Percentiles rank a stretch among this genome's conserved stretches.
Evolutionary conservation across 1,140 invertebrate species (phyloP).

Genomic region (Chironomus tepperi): DNA sequence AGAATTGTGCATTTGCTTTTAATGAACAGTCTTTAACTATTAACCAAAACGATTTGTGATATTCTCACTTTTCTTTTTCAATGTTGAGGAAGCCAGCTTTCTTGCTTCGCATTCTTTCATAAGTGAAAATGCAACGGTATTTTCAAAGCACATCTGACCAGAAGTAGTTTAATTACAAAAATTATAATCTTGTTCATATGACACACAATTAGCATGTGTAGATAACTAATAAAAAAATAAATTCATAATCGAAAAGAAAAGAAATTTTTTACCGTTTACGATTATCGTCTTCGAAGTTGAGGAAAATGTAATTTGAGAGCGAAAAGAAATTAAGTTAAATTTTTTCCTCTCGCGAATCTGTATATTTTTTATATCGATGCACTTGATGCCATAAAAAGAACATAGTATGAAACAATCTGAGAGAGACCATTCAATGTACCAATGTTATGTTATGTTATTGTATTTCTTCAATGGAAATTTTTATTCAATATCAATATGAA

Average conservation of each 20-base stretch:
- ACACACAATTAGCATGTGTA: constrained; percentile 2
- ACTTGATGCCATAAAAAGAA: not conserved
- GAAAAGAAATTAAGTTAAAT: constrained; percentile 1
- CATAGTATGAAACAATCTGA: too few relatives aligned
- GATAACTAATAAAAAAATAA: not conserved
- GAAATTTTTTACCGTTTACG: not conserved
- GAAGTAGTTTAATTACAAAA: not conserved
- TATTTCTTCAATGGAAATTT: not conserved
- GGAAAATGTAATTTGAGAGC: not conserved
- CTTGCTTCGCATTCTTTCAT: not conserved
- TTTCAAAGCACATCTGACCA: not conserved
- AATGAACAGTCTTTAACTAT: too few relatives aligned
- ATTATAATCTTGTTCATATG: constrained; percentile 14
- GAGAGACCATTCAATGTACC: too few relatives aligned
- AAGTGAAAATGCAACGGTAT: constrained; percentile 12
- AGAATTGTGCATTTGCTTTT: too few relatives aligned
- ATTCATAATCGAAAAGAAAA: not conserved
- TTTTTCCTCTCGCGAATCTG: not conserved
- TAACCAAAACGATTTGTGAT: too few relatives aligned
- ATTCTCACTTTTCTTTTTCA: too few relatives aligned
- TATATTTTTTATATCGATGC: not conserved
- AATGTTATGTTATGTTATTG: not conserved
- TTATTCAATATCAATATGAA: not conserved
- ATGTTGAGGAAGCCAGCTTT: not conserved
- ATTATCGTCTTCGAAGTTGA: not conserved